Evolutionary conservation across 2,797 vertebrate species (phyloP).

Genomic region (Phyllotis vaccarum): DNA sequence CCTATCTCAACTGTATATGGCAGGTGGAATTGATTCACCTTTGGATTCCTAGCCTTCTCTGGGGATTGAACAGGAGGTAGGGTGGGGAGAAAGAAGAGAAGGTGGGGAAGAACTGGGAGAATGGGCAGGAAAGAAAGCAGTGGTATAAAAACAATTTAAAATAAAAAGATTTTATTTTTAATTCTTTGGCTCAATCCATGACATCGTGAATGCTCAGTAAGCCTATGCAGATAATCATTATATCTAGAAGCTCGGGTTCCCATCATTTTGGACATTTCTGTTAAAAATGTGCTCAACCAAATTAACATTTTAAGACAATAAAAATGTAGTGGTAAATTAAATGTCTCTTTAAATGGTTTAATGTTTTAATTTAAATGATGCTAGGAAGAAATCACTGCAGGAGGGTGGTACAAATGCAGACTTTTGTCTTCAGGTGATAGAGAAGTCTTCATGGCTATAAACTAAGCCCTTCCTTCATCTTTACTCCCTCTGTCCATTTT

Average conservation of each 20-base stretch:
- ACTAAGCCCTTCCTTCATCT: background rate
- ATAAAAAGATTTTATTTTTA: background rate
- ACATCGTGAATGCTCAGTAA: background rate
- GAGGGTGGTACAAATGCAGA: background rate
- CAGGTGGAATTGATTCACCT: no score
- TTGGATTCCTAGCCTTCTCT: no score
- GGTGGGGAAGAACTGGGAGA: no score
- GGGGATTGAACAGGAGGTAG: no score
- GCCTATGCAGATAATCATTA: background rate
- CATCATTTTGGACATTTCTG: background rate
- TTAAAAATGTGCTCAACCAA: background rate
- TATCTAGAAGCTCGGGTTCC: background rate
- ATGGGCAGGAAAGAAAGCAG: no score
- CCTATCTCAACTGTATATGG: no score
- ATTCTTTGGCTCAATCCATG: background rate
- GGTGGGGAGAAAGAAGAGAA: no score
- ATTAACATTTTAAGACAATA: background rate
- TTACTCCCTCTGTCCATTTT: background rate
- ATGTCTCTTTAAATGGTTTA: background rate
- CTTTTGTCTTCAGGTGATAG: background rate
- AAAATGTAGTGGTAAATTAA: background rate
- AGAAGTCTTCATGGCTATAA: background rate
- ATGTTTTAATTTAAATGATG: conserved; percentile 5
- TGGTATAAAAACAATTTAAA: no score
- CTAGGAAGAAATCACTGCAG: background rate